Conservation (phyloP, 2,113 vertebrate genomes). For the Casuarius casuarius region DNA sequence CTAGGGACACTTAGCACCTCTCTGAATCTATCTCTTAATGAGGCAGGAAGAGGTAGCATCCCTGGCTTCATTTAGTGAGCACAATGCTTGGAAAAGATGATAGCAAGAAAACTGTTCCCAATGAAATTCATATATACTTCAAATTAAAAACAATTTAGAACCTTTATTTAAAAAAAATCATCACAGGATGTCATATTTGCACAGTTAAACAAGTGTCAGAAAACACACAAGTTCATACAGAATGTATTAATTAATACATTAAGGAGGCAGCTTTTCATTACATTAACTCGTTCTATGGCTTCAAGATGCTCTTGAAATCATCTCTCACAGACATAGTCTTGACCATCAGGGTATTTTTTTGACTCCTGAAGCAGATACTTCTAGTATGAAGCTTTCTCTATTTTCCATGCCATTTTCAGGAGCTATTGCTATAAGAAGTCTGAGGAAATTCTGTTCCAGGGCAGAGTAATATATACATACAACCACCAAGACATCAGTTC, state of each 20-base stretch:
- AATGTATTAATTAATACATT: neutral
- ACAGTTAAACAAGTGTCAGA: neutral
- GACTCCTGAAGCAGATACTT: neutral
- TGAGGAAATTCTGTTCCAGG: neutral
- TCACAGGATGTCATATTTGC: neutral
- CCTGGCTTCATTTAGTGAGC: neutral
- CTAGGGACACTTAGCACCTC: neutral
- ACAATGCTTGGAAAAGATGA: neutral
- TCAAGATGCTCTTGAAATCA: neutral
- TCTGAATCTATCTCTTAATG: neutral
- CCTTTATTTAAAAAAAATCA: neutral
- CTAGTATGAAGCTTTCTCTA: neutral
- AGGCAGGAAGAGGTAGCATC: neutral
- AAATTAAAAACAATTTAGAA: neutral
- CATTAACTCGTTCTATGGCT: neutral
- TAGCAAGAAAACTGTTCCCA: neutral
- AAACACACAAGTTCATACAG: neutral
- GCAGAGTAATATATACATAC: neutral
- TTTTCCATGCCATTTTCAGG: neutral
- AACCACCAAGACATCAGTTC: neutral
- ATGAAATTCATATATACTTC: neutral
- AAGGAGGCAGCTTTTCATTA: neutral
- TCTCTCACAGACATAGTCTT: neutral
- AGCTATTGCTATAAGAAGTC: neutral
- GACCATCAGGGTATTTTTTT: neutral